Percentiles rank a stretch among this genome's conserved stretches.
These are phyloP conservation scores for Agrilus planipennis DNA, from an alignment of 1,140 invertebrate genomes.

Conservation along the genomic window DNA sequence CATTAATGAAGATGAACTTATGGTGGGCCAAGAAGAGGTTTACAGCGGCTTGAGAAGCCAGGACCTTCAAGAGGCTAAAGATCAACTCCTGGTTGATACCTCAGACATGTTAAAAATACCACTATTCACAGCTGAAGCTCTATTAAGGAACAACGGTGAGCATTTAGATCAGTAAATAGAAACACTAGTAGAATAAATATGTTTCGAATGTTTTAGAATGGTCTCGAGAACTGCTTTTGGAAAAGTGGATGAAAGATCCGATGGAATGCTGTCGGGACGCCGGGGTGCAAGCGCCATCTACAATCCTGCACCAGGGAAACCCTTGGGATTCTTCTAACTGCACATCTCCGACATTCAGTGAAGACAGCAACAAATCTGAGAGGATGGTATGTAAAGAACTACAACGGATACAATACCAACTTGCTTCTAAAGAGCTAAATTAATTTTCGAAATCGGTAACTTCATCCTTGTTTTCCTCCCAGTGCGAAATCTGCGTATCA, in stretches of 20 bases:
- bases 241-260: constrained; percentile 60
- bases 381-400: constrained; percentile 25
- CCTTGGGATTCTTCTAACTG: constrained; percentile 29
- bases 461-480: constrained; percentile 23
- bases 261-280: constrained; percentile 53
- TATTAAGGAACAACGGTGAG: constrained; percentile 56
- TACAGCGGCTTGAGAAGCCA: constrained; percentile 54
- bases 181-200: background rate
- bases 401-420: background rate
- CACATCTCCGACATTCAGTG: constrained; percentile 22
- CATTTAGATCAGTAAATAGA: background rate
- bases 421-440: too few species aligned
- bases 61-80: constrained; percentile 65
- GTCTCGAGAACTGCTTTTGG: constrained; percentile 54
- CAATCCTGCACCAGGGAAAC: constrained; percentile 32
- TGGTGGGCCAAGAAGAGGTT: constrained; percentile 39
- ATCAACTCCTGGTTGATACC: constrained; percentile 59
- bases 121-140: constrained; percentile 59
- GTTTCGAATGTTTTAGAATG: constrained; percentile 47
- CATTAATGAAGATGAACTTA: constrained; percentile 36
- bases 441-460: too few species aligned
- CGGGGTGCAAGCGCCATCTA: constrained; percentile 49
- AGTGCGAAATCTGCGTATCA: constrained; percentile 56
- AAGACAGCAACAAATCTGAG: constrained; percentile 20
- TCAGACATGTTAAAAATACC: constrained; percentile 64